Conservation (phyloP, 1,140 invertebrate genomes). For the Mesaphorura yosii region DNA sequence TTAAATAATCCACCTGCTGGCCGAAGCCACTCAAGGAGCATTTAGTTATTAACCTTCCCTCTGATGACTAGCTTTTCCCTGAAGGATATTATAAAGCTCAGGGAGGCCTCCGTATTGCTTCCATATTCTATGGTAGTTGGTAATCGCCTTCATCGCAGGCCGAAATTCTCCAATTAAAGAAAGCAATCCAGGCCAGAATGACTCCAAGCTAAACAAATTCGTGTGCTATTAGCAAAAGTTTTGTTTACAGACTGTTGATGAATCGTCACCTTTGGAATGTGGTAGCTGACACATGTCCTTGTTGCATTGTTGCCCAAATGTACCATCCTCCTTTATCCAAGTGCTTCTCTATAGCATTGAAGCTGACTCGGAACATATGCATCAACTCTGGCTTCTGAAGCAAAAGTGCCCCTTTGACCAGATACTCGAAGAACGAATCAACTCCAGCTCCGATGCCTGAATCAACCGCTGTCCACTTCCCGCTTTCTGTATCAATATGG, state of each 20-base stretch:
- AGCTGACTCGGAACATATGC: constrained; percentile 78
- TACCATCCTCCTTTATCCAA: constrained; percentile 89
- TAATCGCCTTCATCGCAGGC: constrained; percentile 79
- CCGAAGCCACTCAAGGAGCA: constrained; percentile 33
- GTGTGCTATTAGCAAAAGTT: too few species aligned
- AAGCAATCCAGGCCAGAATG: constrained; percentile 94
- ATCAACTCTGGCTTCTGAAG: constrained; percentile 68
- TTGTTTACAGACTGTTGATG: too few species aligned
- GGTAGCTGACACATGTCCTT: constrained; percentile 86
- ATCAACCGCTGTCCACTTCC: constrained; percentile 93
- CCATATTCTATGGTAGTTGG: constrained; percentile 94
- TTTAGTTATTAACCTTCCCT: too few species aligned
- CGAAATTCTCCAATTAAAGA: constrained; percentile 81
- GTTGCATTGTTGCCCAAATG: constrained; percentile 90
- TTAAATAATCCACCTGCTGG: background rate
- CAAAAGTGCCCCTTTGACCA: constrained; percentile 80
- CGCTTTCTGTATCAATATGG: constrained; percentile 76
- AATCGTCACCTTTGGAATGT: constrained; percentile 73
- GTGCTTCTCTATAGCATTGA: constrained; percentile 68
- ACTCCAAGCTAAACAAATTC: constrained; percentile 68
- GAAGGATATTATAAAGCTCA: constrained; percentile 85
- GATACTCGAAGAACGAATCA: constrained; percentile 97
- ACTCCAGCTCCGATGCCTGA: constrained; percentile 74
- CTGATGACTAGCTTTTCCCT: constrained; percentile 62
- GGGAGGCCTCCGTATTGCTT: constrained; percentile 93